Evolutionary conservation across 2,888 invertebrate species (phyloP), one percentile per base, ranked within the genome.

Genomic region (Nymphalis c-album): DNA sequence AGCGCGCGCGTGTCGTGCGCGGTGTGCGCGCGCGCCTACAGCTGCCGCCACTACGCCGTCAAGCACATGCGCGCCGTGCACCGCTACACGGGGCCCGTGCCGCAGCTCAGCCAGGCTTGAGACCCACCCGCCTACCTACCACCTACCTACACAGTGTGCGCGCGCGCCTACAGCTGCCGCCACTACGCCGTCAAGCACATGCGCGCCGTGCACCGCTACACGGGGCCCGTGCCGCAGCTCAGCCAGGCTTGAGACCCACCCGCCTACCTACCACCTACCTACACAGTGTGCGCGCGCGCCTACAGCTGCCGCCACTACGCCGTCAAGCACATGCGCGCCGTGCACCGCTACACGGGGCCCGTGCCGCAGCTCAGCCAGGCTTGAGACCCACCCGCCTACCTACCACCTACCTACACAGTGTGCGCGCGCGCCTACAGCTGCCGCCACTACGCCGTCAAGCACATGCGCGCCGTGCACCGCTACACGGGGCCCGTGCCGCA

Each of bases 301-400:
- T 87, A 80, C 75, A 76, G 80, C 58, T 82, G 84, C 57, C 73
- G 85, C 0, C 79, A 81, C 48, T 87, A 86, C 76, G 83, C 77
- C 0, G 76, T 80, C 7, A 80, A 79, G 7, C 87, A 87, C 47
- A 51, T 79, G 8, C 76, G 87, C 0, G 68, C 75, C 3, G 80
- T 80, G 17, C 86, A 86, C 51, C 61, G 71, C 0, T 74, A 69
- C 10, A 68, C 7, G 26, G 53, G 53, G 53, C 53, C 53, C 31
- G 53, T 55, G 53, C 53, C 53, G 31, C 31, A 26, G 53, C 53
- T 55, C 26, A 1, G 17, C 17, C 53, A 17, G 17, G 16, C 53
- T 6, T 53, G 53, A 53, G 4, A 4, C 40, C 10, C 2, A 40
- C 40, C 13, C 13, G 4, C 40, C 13, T 13, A 13, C 51, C n/a